A percentile compares a stretch with the other conserved stretches of the same genome.
Evolutionary conservation across 2,797 vertebrate genomes (phyloP).

Genomic region (Acanthurus leucopareius): DNA sequence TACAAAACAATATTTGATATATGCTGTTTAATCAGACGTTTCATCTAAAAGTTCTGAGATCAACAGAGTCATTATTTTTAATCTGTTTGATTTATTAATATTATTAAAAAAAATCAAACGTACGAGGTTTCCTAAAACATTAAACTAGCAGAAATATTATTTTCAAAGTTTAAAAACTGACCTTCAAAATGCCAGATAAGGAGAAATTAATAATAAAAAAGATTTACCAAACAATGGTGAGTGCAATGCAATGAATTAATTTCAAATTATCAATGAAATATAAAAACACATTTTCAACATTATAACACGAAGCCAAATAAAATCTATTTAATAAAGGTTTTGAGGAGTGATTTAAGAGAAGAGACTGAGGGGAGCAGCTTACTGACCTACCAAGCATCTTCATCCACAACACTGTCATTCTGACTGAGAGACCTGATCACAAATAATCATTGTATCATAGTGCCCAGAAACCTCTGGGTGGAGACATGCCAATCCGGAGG

Average conservation of each 20-base stretch:
- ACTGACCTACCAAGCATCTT: too few species aligned
- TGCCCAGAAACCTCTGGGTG: background rate
- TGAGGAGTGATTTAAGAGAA: background rate
- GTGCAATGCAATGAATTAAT: background rate
- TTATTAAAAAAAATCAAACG: background rate
- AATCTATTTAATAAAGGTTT: background rate
- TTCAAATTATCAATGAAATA: background rate
- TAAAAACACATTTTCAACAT: background rate
- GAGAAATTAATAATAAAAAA: background rate
- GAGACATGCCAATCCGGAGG: background rate
- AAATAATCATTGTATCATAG: background rate
- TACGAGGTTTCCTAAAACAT: background rate
- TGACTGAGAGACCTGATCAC: too few species aligned
- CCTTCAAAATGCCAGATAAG: background rate
- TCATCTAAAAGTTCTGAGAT: background rate
- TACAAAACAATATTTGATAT: background rate
- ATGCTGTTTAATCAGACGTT: background rate
- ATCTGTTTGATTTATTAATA: background rate
- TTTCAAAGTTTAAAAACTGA: background rate
- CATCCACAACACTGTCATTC: too few species aligned
- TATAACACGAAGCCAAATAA: background rate
- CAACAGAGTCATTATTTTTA: background rate
- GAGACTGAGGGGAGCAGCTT: background rate
- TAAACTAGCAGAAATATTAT: background rate
- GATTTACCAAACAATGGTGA: background rate